Evolutionary conservation across 1,140 invertebrate species (phyloP).

Genomic region (Oncopodura yosiiana): DNA sequence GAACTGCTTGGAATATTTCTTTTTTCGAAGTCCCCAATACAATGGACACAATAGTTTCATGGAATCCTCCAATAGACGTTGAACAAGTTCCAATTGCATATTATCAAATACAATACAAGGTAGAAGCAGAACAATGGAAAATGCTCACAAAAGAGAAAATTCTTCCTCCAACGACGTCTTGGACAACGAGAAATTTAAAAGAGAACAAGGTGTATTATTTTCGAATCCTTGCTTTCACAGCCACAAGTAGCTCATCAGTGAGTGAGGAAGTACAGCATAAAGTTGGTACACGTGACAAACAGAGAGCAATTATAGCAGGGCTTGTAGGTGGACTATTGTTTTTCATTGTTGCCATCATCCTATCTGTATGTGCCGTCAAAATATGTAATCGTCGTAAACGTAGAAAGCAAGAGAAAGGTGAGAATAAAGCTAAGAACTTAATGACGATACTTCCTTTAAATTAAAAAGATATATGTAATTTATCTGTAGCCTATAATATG

Average conservation of each 20-base stretch:
- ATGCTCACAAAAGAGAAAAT: conserved; percentile 75
- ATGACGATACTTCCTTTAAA: neutral
- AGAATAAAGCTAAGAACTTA: conserved; percentile 35
- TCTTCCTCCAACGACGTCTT: conserved; percentile 73
- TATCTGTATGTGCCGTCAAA: conserved; percentile 90
- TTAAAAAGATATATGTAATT: too few species aligned
- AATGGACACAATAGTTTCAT: conserved; percentile 47
- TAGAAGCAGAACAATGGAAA: conserved; percentile 55
- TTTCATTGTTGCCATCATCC: conserved; percentile 91
- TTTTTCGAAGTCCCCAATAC: conserved; percentile 16
- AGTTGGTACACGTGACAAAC: conserved; percentile 75
- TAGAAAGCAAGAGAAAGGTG: conserved; percentile 94
- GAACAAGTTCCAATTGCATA: conserved; percentile 57
- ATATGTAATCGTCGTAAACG: conserved; percentile 92
- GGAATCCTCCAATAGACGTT: conserved; percentile 28
- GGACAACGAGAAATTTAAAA: conserved; percentile 81
- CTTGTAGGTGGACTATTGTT: conserved; percentile 89
- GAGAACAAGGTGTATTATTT: conserved; percentile 76
- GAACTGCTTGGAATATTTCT: conserved; percentile 73
- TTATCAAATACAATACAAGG: conserved; percentile 80
- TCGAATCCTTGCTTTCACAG: conserved; percentile 72
- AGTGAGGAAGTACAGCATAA: conserved; percentile 70
- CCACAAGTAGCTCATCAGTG: conserved; percentile 18
- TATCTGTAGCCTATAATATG: conserved; percentile 81
- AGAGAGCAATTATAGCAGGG: conserved; percentile 85